Conservation (phyloP, 1,140 invertebrate genomes). For the Pseudomyrmex flavicornis region DNA sequence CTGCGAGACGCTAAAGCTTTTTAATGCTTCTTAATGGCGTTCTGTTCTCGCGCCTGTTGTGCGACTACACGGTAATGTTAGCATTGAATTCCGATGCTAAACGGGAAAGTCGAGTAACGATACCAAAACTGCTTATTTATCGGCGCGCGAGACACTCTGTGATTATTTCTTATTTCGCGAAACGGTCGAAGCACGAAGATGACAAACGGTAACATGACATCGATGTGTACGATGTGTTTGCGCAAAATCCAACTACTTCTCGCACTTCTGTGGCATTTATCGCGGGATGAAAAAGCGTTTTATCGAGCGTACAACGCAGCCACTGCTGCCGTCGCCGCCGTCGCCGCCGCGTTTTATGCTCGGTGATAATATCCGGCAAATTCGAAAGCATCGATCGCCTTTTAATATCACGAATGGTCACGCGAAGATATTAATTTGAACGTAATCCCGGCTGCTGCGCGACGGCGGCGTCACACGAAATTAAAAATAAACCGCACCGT, state of each 20-base stretch:
- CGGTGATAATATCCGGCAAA: slow-evolving; percentile 37
- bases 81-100: slow-evolving; percentile 42
- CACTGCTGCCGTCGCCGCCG: too few species aligned
- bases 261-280: not conserved
- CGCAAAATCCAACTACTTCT: not conserved
- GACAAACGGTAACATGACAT: not conserved
- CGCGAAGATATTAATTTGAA: slow-evolving; percentile 59
- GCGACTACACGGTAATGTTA: slow-evolving; percentile 37
- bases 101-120: slow-evolving; percentile 23
- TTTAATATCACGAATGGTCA: slow-evolving; percentile 57
- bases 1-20: slow-evolving; percentile 67
- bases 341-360: slow-evolving; percentile 9
- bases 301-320: slow-evolving; percentile 8
- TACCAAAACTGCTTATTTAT: slow-evolving; percentile 28
- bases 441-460: slow-evolving; percentile 36
- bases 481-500: slow-evolving; percentile 57
- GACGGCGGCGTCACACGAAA: slow-evolving; percentile 45
- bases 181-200: not conserved
- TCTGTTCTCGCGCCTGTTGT: slow-evolving; percentile 45
- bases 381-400: slow-evolving; percentile 57
- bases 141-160: not conserved
- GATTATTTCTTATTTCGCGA: slow-evolving; percentile 12
- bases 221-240: not conserved
- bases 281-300: not conserved
- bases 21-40: slow-evolving; percentile 68